phyloP scores from a whole-genome alignment of 2,113 vertebrate species.

The Lophius piscatorius region DNA sequence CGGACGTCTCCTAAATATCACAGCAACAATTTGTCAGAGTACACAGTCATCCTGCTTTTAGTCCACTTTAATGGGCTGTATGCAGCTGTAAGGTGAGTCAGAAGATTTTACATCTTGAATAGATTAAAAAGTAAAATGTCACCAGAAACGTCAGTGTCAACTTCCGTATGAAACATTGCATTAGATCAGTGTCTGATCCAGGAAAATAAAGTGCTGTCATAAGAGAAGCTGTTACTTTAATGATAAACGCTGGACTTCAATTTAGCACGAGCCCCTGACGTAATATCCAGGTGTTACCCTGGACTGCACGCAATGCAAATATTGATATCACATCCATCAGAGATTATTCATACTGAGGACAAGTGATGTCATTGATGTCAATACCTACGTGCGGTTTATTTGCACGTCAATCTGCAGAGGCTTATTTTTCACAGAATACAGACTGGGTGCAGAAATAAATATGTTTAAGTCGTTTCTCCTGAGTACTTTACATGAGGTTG shows the following conservation, averaged over 20 bases:
- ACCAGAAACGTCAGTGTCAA: slow-evolving; percentile 11
- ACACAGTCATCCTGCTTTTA: neutral
- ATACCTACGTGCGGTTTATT: neutral
- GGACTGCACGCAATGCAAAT: neutral
- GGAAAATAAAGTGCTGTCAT: neutral
- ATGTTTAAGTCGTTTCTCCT: accelerated
- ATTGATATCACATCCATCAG: slow-evolving; percentile 14
- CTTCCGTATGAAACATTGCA: neutral
- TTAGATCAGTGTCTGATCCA: neutral
- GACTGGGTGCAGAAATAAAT: neutral
- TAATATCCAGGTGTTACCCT: slow-evolving; percentile 5
- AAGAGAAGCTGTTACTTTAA: neutral
- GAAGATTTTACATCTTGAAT: neutral
- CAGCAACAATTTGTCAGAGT: neutral
- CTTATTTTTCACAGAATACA: accelerated
- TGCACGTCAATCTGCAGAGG: neutral
- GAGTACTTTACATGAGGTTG: neutral
- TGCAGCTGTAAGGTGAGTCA: slow-evolving; percentile 56
- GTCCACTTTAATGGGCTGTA: slow-evolving; percentile 23
- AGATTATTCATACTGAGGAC: neutral
- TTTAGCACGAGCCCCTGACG: neutral
- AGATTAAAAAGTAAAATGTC: neutral
- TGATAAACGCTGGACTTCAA: neutral
- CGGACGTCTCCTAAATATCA: neutral
- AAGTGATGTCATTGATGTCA: neutral